Evolutionary conservation across 2,888 invertebrate species (phyloP), one percentile per base, ranked within the genome.

Genomic region (Buathra laborator): DNA sequence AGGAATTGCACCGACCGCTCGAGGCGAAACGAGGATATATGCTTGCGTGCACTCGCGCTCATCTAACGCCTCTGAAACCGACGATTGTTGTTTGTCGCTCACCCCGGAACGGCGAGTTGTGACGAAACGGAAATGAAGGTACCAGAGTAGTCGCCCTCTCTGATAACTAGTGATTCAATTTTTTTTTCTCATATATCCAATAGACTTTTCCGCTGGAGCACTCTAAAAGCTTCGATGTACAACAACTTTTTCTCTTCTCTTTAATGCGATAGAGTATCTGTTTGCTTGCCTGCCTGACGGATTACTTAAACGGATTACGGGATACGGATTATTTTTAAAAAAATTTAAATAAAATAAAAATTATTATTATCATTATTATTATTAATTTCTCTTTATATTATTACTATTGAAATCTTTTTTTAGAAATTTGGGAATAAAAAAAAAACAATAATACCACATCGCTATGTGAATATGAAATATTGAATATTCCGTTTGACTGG

Each of bases 111-210:
- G 19, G 43, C 43, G 43, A 66, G 66, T 37, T 19, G 66, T 43
- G 66, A 43, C 66, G 43, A 66, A 66, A 66, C 66, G 66, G 66
- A 66, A 66, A 43, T 66, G 43, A 66, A 66, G 43, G 16, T n/a
- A 62, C 59, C 4, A 12, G 16, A 43, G 43, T 43, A 16, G 56
- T 66, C 43, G 12, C 43, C n/a, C 24, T 24, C n/a, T 43, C 10
- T 19, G 16, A 43, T 16, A 7, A 5, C 37, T 66, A 10, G 16
- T 66, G 66, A 16, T 43, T 24, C 14, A n/a, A n/a, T 51, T 66
- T 66, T 43, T 43, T 37, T 16, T 43, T 16, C 1, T 37, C 37
- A 16, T 43, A 19, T 16, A 66, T 66, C 43, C 16, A 3, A 10
- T 43, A 43, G 43, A n/a, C 16, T 37, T 6, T 9, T 0, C 37